phyloP scores from a whole-genome alignment of 2,113 vertebrate genomes.

The Sander vitreus region DNA sequence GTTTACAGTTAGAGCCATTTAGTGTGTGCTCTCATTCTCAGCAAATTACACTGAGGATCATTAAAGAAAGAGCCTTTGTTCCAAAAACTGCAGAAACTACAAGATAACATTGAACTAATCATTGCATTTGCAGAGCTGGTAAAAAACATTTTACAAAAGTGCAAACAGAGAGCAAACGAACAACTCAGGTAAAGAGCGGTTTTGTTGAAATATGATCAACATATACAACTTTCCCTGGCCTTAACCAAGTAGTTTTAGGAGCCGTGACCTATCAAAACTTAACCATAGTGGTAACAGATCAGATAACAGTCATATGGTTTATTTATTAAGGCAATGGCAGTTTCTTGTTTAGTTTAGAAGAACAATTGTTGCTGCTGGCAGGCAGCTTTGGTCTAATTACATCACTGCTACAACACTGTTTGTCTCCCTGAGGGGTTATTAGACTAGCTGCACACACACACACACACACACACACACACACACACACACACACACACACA shows the following conservation, averaged over 20 bases:
- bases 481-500: neutral
- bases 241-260: neutral
- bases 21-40: neutral
- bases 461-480: slow-evolving; percentile 2
- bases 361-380: slow-evolving; percentile 39
- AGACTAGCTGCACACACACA: neutral
- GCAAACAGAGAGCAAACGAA: neutral
- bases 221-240: neutral
- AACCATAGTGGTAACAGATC: neutral
- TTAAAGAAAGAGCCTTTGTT: neutral
- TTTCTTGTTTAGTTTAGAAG: neutral
- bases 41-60: neutral
- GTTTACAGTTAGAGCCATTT: neutral
- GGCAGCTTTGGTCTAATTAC: slow-evolving; percentile 31
- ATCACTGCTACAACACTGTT: neutral
- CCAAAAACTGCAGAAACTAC: neutral
- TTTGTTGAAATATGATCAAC: too few species aligned
- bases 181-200: neutral
- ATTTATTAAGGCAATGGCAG: neutral
- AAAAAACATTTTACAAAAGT: too few species aligned
- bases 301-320: neutral
- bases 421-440: slow-evolving; percentile 14
- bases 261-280: too few species aligned
- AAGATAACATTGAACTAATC: too few species aligned
- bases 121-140: neutral